These are phyloP conservation scores for Poeciliopsis turrubarensis DNA, from an alignment of 2,113 vertebrate species.

Conservation along the genomic window DNA sequence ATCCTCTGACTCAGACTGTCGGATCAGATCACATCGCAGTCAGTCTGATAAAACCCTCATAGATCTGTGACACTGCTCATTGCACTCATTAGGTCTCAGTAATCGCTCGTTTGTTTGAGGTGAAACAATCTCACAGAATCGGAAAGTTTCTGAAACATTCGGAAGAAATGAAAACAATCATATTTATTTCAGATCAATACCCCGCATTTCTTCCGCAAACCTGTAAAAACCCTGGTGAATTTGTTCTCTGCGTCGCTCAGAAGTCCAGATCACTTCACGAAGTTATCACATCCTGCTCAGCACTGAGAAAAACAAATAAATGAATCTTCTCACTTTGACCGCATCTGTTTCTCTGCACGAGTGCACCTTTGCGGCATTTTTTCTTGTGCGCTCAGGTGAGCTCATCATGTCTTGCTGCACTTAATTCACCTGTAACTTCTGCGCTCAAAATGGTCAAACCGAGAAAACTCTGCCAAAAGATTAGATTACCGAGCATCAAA, in stretches of 20 bases:
- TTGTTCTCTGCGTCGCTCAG: background rate
- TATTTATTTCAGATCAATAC: background rate
- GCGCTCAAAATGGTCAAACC: background rate
- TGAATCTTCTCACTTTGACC: background rate
- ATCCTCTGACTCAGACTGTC: constrained; percentile 33
- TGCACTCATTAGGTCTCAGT: too few relatives aligned
- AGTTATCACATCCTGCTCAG: background rate
- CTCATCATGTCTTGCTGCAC: constrained; percentile 20
- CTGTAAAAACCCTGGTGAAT: background rate
- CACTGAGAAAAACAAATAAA: too few relatives aligned
- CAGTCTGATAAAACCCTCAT: background rate
- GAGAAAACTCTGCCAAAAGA: background rate
- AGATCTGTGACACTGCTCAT: background rate
- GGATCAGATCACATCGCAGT: constrained; percentile 37
- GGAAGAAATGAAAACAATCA: background rate
- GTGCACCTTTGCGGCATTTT: background rate
- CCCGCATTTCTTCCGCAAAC: background rate
- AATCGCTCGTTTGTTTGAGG: background rate
- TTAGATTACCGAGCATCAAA: constrained; percentile 6
- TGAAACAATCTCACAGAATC: background rate
- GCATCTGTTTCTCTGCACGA: background rate
- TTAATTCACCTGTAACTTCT: constrained; percentile 38
- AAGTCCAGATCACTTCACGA: background rate
- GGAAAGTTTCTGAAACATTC: background rate
- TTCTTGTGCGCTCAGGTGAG: constrained; percentile 12